Base-by-base conservation (phyloP, 2,888 invertebrate species). In the Amblyteles armatorius region DNA sequence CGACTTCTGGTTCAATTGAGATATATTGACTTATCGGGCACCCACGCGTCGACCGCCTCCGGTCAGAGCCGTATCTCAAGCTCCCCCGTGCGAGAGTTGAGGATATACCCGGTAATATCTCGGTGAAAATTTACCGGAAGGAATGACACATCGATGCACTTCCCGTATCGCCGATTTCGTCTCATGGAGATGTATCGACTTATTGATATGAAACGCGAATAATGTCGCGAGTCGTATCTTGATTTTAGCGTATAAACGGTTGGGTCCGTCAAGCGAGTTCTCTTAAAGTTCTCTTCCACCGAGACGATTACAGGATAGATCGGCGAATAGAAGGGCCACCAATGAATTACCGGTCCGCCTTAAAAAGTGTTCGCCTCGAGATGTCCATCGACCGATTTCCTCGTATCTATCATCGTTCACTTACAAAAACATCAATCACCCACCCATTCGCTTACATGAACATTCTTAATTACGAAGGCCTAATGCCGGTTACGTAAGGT, bases 21-120 rank as follows among this genome's bases (percentile, higher is more conserved):
- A 85, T 82, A 82, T 71, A 79, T 82, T 79, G 84, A 82, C 74
- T 85, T 85, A 82, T 85, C 84, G 82, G 65, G 29, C 79, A 22
- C 44, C 82, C 82, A 65, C 82, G 60, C 68, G 65, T 79, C 74
- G 48, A n/a, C 69, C 50, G 71, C 79, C 79, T 60, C 44, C 79
- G 68, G 74, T 48, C 16, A 33, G 26, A 63, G 5, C 79, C 67
- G 40, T 85, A 82, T 82, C 82, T 76, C 63, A 60, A 29, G 57
- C 76, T 82, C 79, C 69, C 79, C 68, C 74, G 76, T 52, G 69
- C 26, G 65, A 63, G 40, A 74, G 57, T 36, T 3, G n/a, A 36
- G 73, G 81, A 69, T 44, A 44, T 73, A 40, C 74, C 48, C 22
- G 60, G 26, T 67, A 72, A 72, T 77, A 72, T 52, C 72, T 50